Evolutionary conservation across 2,888 invertebrate genomes (phyloP).

Genomic region (Lasioglossum oenotherae): DNA sequence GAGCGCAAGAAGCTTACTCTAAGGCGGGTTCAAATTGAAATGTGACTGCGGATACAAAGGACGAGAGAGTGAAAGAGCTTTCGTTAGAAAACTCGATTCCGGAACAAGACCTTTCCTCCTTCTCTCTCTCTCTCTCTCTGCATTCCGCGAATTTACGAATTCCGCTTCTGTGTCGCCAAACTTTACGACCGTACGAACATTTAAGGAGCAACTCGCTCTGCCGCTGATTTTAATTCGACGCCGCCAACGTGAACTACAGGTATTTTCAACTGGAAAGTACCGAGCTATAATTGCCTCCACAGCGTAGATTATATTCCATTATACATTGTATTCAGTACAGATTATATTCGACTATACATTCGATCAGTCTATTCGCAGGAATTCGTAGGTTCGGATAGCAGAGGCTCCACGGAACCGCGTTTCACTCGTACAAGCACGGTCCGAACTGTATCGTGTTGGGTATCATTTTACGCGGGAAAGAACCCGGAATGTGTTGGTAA

Average conservation of each 20-base stretch:
- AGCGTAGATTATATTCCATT: background rate
- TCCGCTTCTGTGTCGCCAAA: slow-evolving; percentile 36
- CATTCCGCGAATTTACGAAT: slow-evolving; percentile 43
- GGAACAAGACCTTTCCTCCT: background rate
- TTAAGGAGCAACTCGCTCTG: slow-evolving; percentile 18
- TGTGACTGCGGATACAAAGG: slow-evolving; percentile 35
- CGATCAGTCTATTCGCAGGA: no score
- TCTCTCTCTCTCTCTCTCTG: background rate
- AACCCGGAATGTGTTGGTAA: no score
- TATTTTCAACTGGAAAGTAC: background rate
- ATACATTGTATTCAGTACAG: background rate
- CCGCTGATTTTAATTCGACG: slow-evolving; percentile 8
- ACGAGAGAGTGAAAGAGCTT: background rate
- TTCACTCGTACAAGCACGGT: no score
- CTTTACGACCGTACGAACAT: slow-evolving; percentile 43
- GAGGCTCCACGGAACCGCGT: no score
- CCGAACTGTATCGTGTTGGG: no score
- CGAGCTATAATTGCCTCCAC: background rate
- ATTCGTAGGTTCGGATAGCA: no score
- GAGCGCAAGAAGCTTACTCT: background rate
- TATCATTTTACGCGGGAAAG: no score
- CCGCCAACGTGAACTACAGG: background rate
- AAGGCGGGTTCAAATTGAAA: slow-evolving; percentile 36
- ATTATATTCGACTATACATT: background rate
- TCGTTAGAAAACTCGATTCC: slow-evolving; percentile 48